A percentile compares a stretch with the other conserved stretches of the same genome.
Conservation (phyloP, 2,113 vertebrate genomes). For the Engraulis encrasicolus region DNA sequence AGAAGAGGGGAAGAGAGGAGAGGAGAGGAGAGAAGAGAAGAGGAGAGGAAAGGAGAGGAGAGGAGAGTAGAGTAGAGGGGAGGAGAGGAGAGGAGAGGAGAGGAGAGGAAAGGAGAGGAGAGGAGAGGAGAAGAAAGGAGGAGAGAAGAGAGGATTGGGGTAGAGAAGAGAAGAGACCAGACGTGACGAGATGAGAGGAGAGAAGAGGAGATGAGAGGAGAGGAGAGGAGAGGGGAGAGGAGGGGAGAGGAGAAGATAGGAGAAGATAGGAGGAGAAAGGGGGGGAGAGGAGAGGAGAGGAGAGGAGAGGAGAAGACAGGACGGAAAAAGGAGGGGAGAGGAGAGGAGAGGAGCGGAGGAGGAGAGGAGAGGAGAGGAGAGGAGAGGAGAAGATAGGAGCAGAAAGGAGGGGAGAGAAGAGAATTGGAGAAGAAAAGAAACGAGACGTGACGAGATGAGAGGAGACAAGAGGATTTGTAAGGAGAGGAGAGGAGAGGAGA, state of each 20-base stretch:
- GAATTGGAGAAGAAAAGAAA: too few relatives aligned
- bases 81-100: not conserved
- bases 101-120: not conserved
- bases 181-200: not conserved
- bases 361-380: too few relatives aligned
- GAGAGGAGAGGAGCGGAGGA: too few relatives aligned
- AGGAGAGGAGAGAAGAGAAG: not conserved
- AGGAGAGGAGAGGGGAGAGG: not conserved
- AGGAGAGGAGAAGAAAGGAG: not conserved
- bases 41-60: not conserved
- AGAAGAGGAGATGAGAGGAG: not conserved
- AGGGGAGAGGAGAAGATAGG: not conserved
- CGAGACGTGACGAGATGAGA: too few relatives aligned
- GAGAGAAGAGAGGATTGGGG: not conserved
- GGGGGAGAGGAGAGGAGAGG: not conserved
- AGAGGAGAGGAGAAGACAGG: not conserved
- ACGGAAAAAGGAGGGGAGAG: too few relatives aligned
- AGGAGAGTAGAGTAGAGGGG: not conserved
- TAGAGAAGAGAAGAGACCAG: not conserved
- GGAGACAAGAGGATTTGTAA: too few relatives aligned
- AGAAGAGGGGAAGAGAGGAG: not conserved
- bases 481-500: too few relatives aligned
- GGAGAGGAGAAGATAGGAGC: too few relatives aligned
- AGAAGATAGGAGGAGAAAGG: too few relatives aligned
- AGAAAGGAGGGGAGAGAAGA: too few relatives aligned